phyloP scores from a whole-genome alignment of 2,888 invertebrate species.

The Leucania comma region DNA sequence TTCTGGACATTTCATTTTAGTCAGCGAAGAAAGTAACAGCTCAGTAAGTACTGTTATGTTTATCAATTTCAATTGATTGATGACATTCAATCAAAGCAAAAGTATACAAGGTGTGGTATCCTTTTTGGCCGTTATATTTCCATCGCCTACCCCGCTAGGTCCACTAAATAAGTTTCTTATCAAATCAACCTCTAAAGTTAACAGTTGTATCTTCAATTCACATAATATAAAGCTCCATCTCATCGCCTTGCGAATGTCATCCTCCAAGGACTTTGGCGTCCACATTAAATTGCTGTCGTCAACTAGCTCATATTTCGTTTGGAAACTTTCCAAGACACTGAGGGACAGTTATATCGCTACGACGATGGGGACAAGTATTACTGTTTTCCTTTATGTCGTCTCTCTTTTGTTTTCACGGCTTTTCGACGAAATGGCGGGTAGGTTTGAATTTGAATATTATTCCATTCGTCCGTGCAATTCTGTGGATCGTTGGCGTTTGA shows the following conservation, averaged over 20 bases:
- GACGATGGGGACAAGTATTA: conserved; percentile 38
- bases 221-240: background rate
- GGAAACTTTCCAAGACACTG: conserved; percentile 60
- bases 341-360: conserved; percentile 41
- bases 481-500: conserved; percentile 3
- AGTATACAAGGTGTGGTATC: too few species aligned
- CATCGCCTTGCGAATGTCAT: conserved; percentile 7
- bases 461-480: conserved; percentile 4
- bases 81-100: too few species aligned
- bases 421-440: conserved; percentile 18
- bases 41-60: too few species aligned
- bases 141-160: too few species aligned
- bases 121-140: too few species aligned
- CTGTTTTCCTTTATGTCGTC: conserved; percentile 26
- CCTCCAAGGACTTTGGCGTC: conserved; percentile 12
- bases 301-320: conserved; percentile 60
- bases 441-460: conserved; percentile 49
- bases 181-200: too few species aligned
- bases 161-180: too few species aligned
- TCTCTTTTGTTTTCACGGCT: conserved; percentile 34
- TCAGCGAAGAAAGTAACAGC: too few species aligned
- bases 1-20: too few species aligned
- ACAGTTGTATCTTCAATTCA: too few species aligned
- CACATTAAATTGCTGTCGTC: conserved; percentile 48
- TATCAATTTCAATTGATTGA: too few species aligned